Percentiles rank a stretch among this genome's conserved stretches.
phyloP scores from a whole-genome alignment of 2,113 vertebrate genomes.

The Grallaria varia region DNA sequence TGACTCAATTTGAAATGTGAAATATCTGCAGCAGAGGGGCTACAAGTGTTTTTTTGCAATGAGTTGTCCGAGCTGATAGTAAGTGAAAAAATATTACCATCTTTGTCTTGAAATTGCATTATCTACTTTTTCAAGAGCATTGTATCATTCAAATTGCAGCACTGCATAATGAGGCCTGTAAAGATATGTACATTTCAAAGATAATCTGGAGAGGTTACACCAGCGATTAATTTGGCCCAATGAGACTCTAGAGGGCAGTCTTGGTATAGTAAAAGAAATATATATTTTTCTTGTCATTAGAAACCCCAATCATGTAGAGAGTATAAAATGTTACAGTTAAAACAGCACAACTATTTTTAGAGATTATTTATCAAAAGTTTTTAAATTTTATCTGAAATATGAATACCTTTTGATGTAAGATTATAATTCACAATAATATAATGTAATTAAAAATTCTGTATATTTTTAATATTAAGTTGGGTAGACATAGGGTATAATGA shows the following conservation, averaged over 20 bases:
- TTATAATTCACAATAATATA: not conserved
- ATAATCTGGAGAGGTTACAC: not conserved
- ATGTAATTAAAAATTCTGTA: not conserved
- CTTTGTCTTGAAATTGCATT: not conserved
- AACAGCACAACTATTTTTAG: not conserved
- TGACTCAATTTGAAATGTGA: rapidly evolving
- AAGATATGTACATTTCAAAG: not conserved
- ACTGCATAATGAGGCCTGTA: not conserved
- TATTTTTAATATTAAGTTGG: not conserved
- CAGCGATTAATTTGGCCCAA: slow-evolving; percentile 30
- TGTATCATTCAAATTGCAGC: not conserved
- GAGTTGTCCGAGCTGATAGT: not conserved
- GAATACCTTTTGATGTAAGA: not conserved
- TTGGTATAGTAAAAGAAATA: slow-evolving; percentile 44
- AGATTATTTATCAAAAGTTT: not conserved
- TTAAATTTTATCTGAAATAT: not conserved
- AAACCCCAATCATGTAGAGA: not conserved
- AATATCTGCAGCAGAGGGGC: not conserved
- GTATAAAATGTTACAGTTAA: not conserved
- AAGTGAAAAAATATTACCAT: not conserved
- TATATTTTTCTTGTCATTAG: not conserved
- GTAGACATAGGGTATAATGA: not conserved
- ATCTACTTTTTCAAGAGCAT: not conserved
- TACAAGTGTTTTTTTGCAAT: not conserved
- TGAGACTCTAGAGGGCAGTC: slow-evolving; percentile 71